Conservation (phyloP, 2,113 vertebrate species). For the Amphiprion ocellaris region DNA sequence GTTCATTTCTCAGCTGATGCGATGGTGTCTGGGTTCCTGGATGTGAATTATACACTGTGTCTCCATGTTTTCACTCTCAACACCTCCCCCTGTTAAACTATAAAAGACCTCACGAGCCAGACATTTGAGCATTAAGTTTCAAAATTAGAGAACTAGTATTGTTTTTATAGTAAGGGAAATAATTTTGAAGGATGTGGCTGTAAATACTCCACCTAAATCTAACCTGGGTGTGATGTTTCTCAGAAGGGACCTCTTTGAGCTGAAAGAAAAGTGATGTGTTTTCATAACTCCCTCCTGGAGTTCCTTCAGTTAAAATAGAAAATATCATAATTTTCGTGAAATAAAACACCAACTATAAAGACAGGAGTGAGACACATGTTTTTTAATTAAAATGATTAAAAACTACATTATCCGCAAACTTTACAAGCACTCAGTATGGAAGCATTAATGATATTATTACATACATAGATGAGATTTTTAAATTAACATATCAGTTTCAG, state of each 20-base stretch:
- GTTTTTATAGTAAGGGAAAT: slow-evolving; percentile 53
- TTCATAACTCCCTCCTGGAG: neutral
- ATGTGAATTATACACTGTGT: slow-evolving; percentile 29
- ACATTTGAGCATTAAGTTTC: slow-evolving; percentile 47
- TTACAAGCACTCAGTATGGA: slow-evolving; percentile 85
- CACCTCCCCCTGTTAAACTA: slow-evolving; percentile 45
- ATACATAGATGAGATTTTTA: slow-evolving; percentile 82
- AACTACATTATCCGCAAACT: slow-evolving; percentile 86
- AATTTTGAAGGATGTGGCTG: slow-evolving; percentile 46
- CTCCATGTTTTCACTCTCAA: slow-evolving; percentile 44
- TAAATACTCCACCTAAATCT: slow-evolving; percentile 33
- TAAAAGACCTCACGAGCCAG: slow-evolving; percentile 36
- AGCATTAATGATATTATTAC: slow-evolving; percentile 79
- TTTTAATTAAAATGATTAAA: slow-evolving; percentile 88
- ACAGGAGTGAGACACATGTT: slow-evolving; percentile 71
- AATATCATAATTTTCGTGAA: neutral
- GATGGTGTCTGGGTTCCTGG: slow-evolving; percentile 39
- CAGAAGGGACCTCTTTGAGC: slow-evolving; percentile 1
- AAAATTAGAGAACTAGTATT: slow-evolving; percentile 37
- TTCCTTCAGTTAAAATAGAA: neutral
- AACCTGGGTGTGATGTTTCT: slow-evolving; percentile 29
- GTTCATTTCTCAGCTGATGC: slow-evolving; percentile 44
- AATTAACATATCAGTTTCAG: slow-evolving; percentile 84
- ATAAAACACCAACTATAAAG: slow-evolving; percentile 1
- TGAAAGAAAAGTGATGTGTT: neutral